Evolutionary conservation across 2,888 invertebrate species (phyloP).

Genomic region (Choristoneura rosaceana): DNA sequence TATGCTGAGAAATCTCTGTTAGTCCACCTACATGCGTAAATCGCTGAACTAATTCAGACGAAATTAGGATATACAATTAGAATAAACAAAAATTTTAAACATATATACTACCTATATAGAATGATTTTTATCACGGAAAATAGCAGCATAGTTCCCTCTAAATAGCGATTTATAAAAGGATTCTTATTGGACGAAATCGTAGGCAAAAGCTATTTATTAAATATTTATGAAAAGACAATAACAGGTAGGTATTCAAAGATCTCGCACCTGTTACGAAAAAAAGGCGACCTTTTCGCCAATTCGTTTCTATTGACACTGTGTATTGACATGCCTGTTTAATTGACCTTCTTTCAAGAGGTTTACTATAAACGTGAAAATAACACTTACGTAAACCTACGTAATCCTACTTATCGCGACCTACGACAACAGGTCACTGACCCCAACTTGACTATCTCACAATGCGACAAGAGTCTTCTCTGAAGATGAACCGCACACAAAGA

Average conservation of each 20-base stretch:
- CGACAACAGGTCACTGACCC: constrained; percentile 60
- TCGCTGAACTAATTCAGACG: too few relatives aligned
- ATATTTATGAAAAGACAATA: too few relatives aligned
- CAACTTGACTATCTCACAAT: constrained; percentile 42
- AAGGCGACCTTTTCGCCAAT: neutral
- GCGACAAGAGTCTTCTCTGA: constrained; percentile 48
- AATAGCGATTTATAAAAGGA: too few relatives aligned
- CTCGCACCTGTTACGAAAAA: neutral
- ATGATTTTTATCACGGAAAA: too few relatives aligned
- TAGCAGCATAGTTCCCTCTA: too few relatives aligned
- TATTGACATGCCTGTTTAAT: neutral
- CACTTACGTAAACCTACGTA: constrained; percentile 26
- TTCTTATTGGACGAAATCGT: too few relatives aligned
- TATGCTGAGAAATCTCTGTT: too few relatives aligned
- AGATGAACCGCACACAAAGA: constrained; percentile 73
- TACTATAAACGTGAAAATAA: constrained; percentile 20
- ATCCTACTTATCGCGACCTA: constrained; percentile 48
- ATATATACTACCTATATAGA: too few relatives aligned
- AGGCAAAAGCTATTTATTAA: too few relatives aligned
- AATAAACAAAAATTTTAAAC: too few relatives aligned
- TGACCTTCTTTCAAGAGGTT: constrained; percentile 13
- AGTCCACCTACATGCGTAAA: too few relatives aligned
- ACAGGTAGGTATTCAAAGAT: neutral
- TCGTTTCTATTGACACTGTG: neutral
- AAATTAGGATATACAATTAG: too few relatives aligned